Conservation (phyloP, 2,797 vertebrate genomes). For the Phoebastria nigripes region DNA sequence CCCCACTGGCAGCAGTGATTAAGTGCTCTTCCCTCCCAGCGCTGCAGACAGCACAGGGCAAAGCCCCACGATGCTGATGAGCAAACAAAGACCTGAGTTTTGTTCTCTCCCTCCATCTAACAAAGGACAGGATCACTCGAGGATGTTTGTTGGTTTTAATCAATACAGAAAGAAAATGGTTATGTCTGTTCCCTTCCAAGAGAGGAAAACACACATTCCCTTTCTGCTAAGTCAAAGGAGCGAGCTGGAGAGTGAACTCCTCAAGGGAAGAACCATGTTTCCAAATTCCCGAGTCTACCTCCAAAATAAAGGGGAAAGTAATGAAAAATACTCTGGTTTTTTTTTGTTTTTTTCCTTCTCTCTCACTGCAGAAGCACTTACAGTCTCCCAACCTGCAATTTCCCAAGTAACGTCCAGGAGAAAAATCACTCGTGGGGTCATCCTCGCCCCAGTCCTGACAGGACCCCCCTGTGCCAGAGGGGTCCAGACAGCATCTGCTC, state of each 20-base stretch:
- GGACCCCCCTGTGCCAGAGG: fast-evolving
- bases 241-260: not conserved
- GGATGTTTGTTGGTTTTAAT: slow-evolving; percentile 4
- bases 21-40: not conserved
- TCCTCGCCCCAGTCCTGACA: not conserved
- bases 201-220: not conserved
- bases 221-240: not conserved
- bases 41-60: not conserved
- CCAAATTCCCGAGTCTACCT: not conserved
- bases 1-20: not conserved
- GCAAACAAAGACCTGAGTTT: not conserved
- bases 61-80: not conserved
- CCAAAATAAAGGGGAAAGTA: not conserved
- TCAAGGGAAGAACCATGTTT: not conserved
- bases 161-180: slow-evolving; percentile 12
- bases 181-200: not conserved
- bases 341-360: too few relatives aligned
- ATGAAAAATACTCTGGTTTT: not conserved
- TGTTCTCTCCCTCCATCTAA: not conserved
- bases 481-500: not conserved
- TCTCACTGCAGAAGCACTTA: not conserved
- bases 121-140: not conserved
- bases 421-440: not conserved
- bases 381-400: not conserved
- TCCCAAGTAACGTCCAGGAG: not conserved